Evolutionary conservation across 1,140 invertebrate species (phyloP), one percentile per base, ranked within the genome.

Genomic region (Brachionus sp.): DNA sequence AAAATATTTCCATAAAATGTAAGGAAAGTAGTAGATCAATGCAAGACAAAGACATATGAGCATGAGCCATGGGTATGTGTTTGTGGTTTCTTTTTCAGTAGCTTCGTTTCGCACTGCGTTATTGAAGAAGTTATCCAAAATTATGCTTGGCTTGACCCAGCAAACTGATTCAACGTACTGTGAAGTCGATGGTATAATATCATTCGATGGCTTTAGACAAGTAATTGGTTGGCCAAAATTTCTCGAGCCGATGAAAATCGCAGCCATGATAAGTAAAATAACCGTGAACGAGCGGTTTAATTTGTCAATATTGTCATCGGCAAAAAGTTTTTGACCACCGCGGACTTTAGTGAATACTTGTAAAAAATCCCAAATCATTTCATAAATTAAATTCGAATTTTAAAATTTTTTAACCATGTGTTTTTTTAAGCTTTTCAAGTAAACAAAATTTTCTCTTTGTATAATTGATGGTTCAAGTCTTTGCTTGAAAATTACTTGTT

Each of bases 21-120:
- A 90, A 2, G 91, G 91, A 77, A 91, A 82, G 84, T 91, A 91
- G 85, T 91, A 91, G 77, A 91, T 86, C 35, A 90, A 87, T 9
- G 90, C 91, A 85, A 91, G 90, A 1, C 90, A 86, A 16, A 91
- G 84, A 10, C 91, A 85, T 82, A 91, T 90, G 16, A 91, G 88
- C 5, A 90, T 90, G 3, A 91, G 89, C 91, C 91, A 91, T 84
- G 91, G 90, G 84, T 91, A 91, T 84, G 91, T 91, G 73, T 86
- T 87, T 12, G 89, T 35, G 9, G 10, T 57, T 57, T 25, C 12
- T 16, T 23, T n/a, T 23, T 50, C 0, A 5, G 42, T 42, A 5
- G 3, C 25, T 16, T 39, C 16, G 7, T 46, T 25, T 16, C 37
- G 37, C 4, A 75, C 29, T 46, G 70, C 16, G n/a, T 12, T 44